Evolutionary conservation across 2,888 invertebrate genomes (phyloP).

Genomic region (Drosophila infuscata): DNA sequence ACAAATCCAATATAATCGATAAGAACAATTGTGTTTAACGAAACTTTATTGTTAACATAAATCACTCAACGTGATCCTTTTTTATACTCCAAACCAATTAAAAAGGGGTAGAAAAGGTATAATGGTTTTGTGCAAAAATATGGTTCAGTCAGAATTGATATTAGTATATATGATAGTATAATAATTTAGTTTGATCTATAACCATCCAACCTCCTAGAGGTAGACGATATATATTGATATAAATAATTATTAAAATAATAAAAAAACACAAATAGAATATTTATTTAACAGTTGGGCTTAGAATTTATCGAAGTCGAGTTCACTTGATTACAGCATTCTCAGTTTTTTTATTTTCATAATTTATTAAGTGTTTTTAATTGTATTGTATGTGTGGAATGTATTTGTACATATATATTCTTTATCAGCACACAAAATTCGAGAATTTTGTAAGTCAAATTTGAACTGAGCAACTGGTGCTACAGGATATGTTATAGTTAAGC

Average conservation of each 20-base stretch:
- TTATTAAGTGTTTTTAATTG: slow-evolving; percentile 4
- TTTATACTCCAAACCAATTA: background rate
- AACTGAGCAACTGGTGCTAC: background rate
- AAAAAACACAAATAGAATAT: background rate
- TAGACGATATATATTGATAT: background rate
- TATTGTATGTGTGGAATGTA: too few species aligned
- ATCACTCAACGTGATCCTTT: background rate
- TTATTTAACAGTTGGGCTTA: background rate
- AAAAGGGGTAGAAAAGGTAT: background rate
- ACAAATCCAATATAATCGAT: background rate
- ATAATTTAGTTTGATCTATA: background rate
- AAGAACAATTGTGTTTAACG: background rate
- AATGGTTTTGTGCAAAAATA: background rate
- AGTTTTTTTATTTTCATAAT: slow-evolving; percentile 19
- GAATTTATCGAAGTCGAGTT: background rate
- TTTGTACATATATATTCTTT: background rate
- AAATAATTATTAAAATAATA: background rate
- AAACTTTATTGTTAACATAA: background rate
- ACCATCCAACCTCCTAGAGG: too few species aligned
- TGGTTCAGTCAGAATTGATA: background rate
- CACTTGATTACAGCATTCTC: background rate
- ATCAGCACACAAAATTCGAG: background rate
- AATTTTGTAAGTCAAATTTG: background rate
- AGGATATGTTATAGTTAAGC: background rate
- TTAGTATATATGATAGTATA: background rate